Conservation (phyloP, 2,797 vertebrate species). For the Alauda arvensis region DNA sequence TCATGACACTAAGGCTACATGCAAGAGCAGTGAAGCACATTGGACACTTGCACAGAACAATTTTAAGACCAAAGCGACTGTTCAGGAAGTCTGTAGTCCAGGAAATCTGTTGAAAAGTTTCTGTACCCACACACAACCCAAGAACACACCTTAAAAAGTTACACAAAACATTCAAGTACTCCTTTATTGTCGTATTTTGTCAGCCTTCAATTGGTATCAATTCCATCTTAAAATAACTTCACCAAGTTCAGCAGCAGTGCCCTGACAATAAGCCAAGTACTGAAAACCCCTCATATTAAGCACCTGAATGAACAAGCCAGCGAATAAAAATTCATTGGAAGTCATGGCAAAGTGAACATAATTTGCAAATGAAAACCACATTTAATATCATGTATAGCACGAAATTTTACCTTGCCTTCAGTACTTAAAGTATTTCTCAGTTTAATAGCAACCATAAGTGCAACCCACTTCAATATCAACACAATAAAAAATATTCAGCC, state of each 20-base stretch:
- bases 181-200: not conserved
- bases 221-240: slow-evolving; percentile 21
- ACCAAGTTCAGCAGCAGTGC: slow-evolving; percentile 20
- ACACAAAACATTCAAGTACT: not conserved
- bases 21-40: not conserved
- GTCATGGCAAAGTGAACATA: slow-evolving; percentile 19
- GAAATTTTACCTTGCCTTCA: slow-evolving; percentile 40
- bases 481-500: slow-evolving; percentile 25
- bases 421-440: slow-evolving; percentile 45
- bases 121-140: not conserved
- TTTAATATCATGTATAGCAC: slow-evolving; percentile 36
- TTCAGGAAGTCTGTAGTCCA: not conserved
- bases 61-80: not conserved
- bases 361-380: slow-evolving; percentile 42
- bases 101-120: slow-evolving; percentile 12
- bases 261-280: slow-evolving; percentile 25
- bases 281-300: not conserved
- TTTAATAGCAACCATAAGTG: slow-evolving; percentile 37
- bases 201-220: not conserved
- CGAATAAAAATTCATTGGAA: not conserved
- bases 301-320: slow-evolving; percentile 33
- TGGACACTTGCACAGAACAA: not conserved
- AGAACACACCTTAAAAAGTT: not conserved
- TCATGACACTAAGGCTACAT: not conserved
- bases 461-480: slow-evolving; percentile 22